Base-by-base conservation (phyloP, 2,888 invertebrate species). In the Steromphala cineraria region DNA sequence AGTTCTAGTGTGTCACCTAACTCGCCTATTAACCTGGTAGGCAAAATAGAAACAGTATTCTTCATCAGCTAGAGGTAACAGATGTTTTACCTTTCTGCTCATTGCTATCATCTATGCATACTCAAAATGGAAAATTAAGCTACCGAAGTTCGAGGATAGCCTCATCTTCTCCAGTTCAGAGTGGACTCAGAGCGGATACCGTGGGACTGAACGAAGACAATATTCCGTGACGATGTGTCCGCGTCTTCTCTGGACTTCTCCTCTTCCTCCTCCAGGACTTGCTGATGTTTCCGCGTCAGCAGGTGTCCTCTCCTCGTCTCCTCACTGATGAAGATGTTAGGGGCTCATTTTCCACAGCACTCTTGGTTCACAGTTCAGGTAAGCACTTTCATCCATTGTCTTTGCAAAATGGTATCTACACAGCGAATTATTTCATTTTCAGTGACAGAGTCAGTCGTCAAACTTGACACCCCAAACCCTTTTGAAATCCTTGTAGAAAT, bases 101-200 rank as follows among this genome's bases (percentile, higher is more conserved):
- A 71, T 71, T 40, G 71, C 31, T 62, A 36, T 71, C 71, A 71
- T 71, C 71, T 71, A 71, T 71, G 71, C 71, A 71, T 71, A 19
- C 31, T 31, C 28, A 71, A 71, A 71, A 71, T 71, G 71, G 71
- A 71, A 71, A 71, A 71, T 71, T 71, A 36, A 71, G 62, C 62
- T 21, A 15, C 28, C 62, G 62, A 62, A 31, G 24, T 62, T 24
- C 21, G 62, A 62, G 62, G 62, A 62, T 13, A 24, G 28, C 62
- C 56, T 62, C 62, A 21, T 21, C 28, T 62, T 62, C 62, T 62
- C 15, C 28, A 62, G 62, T 62, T 28, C 62, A 28, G 62, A 62
- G 62, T 62, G 62, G 62, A 62, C 62, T 24, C 17, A 24, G 28
- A 28, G 62, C 62, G 62, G 62, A 62, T 62, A 62, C 62, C 62